Evolutionary conservation across 2,797 vertebrate species (phyloP).

Genomic region (Xenentodon cancila): DNA sequence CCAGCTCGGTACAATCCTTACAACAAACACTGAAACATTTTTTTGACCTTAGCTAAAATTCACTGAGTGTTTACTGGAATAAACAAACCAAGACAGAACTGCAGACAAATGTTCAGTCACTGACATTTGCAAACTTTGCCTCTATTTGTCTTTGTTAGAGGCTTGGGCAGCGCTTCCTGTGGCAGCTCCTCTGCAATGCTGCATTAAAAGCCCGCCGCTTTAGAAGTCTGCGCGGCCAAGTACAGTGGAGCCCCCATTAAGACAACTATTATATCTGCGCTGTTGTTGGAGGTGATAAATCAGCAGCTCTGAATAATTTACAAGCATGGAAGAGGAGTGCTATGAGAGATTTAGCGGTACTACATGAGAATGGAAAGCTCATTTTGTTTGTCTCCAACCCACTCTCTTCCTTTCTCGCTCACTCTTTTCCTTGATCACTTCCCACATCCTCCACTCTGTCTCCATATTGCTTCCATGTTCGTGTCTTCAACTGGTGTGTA

Average conservation of each 20-base stretch:
- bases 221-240: conserved; percentile 41
- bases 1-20: no score
- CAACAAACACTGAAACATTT: no score
- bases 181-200: conserved; percentile 15
- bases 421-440: background rate
- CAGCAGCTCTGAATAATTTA: conserved; percentile 76
- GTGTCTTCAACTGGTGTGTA: conserved; percentile 9
- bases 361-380: conserved; percentile 36
- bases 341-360: conserved; percentile 59
- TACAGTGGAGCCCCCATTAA: conserved; percentile 55
- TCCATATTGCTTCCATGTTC: conserved; percentile 6
- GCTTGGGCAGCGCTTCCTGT: conserved; percentile 7
- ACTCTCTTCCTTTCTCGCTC: background rate
- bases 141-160: background rate
- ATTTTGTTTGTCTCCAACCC: conserved; percentile 18
- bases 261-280: conserved; percentile 61
- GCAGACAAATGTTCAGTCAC: background rate
- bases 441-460: conserved; percentile 11
- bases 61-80: background rate
- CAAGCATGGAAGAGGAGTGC: conserved; percentile 46
- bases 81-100: background rate
- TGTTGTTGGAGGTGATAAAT: conserved; percentile 73
- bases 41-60: background rate
- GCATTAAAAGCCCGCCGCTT: conserved; percentile 36
- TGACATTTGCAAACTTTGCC: background rate